Conservation (phyloP, 2,113 vertebrate species). For the Carlito syrichta region DNA sequence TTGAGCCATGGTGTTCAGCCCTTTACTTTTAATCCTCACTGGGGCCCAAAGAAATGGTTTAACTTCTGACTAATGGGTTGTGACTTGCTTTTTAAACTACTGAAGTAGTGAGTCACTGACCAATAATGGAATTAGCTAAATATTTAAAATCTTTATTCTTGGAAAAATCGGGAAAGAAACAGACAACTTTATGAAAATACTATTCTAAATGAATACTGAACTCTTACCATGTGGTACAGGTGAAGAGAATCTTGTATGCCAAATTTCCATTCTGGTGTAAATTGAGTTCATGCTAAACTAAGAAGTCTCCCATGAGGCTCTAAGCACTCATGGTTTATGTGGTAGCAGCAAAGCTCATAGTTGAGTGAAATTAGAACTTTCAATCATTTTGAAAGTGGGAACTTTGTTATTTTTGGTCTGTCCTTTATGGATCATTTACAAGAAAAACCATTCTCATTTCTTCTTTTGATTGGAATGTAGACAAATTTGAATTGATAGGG, state of each 20-base stretch:
- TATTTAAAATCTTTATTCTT: constrained; percentile 41
- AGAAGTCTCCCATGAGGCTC: not conserved
- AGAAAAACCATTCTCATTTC: constrained; percentile 21
- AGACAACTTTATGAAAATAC: not conserved
- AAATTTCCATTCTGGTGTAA: not conserved
- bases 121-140: not conserved
- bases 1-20: too few species aligned
- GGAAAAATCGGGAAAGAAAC: not conserved
- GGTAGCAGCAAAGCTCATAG: not conserved
- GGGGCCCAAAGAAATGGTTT: not conserved
- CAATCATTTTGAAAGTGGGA: not conserved
- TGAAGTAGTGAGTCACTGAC: not conserved
- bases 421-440: not conserved
- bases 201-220: not conserved
- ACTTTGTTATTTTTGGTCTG: not conserved
- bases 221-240: not conserved
- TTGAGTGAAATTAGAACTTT: constrained; percentile 20
- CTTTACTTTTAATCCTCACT: not conserved
- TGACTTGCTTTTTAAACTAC: constrained; percentile 22
- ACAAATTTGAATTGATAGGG: constrained; percentile 9
- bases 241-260: not conserved
- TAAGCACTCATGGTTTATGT: not conserved
- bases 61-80: not conserved
- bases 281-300: not conserved
- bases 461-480: not conserved